Percentiles rank a stretch among this genome's conserved stretches.
Evolutionary conservation across 2,113 vertebrate species (phyloP).

Genomic region (Channa maculata): DNA sequence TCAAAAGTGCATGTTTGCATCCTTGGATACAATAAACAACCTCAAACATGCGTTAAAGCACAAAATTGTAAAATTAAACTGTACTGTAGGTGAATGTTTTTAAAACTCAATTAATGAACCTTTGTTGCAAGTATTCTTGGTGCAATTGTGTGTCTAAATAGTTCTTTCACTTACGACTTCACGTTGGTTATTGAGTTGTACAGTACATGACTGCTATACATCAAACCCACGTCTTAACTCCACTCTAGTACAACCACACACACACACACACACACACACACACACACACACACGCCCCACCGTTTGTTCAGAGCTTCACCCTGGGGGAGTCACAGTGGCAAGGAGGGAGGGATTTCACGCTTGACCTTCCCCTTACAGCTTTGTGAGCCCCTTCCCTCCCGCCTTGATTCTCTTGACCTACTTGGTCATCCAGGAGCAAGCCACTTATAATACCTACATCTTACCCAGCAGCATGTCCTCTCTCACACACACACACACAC

Average conservation of each 20-base stretch:
- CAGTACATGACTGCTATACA: slow-evolving; percentile 15
- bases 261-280: not conserved
- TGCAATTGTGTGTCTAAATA: too few species aligned
- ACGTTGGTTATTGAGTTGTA: slow-evolving; percentile 5
- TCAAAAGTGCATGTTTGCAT: too few species aligned
- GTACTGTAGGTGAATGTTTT: not conserved
- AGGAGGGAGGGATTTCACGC: slow-evolving; percentile 80
- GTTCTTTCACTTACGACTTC: not conserved
- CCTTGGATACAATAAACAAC: too few species aligned
- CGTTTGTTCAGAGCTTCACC: slow-evolving; percentile 56
- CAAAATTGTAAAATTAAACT: too few species aligned
- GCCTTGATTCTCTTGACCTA: slow-evolving; percentile 85
- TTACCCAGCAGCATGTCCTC: slow-evolving; percentile 36
- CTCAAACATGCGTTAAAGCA: too few species aligned
- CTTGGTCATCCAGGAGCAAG: slow-evolving; percentile 83
- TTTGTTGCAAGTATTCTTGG: too few species aligned
- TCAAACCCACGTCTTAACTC: slow-evolving; percentile 14
- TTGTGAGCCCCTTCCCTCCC: slow-evolving; percentile 80
- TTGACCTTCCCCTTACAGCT: slow-evolving; percentile 86
- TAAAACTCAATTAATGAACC: not conserved
- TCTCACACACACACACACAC: slow-evolving; percentile 7
- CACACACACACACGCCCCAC: slow-evolving; percentile 28
- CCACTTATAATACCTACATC: slow-evolving; percentile 81
- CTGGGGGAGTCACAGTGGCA: slow-evolving; percentile 71
- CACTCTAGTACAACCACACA: slow-evolving; percentile 16